Conservation (phyloP, 1,140 invertebrate genomes). For the Trichomalopsis sarcophagae region DNA sequence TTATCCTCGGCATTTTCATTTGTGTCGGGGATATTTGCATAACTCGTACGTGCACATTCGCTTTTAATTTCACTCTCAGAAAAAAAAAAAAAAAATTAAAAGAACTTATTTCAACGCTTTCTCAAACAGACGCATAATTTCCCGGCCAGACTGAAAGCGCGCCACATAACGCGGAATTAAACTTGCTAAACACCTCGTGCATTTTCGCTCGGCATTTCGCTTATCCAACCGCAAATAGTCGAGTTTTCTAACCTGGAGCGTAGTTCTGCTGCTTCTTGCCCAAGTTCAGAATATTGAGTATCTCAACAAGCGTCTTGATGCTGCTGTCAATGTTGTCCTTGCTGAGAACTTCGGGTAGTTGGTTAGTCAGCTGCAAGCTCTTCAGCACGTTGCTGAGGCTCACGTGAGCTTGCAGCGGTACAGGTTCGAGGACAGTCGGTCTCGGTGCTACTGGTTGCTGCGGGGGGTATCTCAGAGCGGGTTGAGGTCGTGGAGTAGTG, state of each 20-base stretch:
- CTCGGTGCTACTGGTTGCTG: not conserved
- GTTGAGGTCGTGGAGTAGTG: conserved; percentile 41
- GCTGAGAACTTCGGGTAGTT: conserved; percentile 83
- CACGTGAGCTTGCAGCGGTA: not conserved
- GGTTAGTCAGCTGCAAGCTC: conserved; percentile 83
- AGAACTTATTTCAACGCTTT: not conserved
- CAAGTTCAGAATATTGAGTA: conserved; percentile 79
- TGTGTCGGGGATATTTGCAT: not conserved
- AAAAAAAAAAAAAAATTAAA: not conserved
- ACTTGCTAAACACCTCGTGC: too few species aligned
- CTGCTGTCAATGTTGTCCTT: conserved; percentile 86
- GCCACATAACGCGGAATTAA: not conserved
- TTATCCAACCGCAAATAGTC: not conserved
- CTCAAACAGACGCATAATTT: not conserved
- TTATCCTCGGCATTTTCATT: not conserved
- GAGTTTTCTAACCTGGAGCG: conserved; percentile 23
- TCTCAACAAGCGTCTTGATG: conserved; percentile 84
- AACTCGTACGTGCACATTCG: not conserved
- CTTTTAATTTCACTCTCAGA: too few species aligned
- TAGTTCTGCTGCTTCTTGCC: conserved; percentile 55
- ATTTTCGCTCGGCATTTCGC: too few species aligned
- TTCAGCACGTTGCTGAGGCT: conserved; percentile 68
- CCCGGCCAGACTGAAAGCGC: too few species aligned
- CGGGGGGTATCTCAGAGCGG: conserved; percentile 32
- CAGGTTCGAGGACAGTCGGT: not conserved